Conservation (phyloP, 2,888 invertebrate genomes). For the Epistrophe grossulariae region DNA sequence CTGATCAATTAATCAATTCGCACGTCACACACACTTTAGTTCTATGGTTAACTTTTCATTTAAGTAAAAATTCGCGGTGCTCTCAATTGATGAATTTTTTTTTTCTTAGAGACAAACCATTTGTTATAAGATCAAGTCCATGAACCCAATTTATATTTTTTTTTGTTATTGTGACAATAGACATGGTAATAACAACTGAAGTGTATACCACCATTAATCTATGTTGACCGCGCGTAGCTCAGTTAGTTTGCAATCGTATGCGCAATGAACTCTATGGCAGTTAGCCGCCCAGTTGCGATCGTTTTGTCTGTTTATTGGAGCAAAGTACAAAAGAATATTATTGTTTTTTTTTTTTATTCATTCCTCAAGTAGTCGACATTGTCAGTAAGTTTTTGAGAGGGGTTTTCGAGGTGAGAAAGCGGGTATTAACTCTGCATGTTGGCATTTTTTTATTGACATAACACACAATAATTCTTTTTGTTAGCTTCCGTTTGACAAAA, state of each 20-base stretch:
- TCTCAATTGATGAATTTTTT: slow-evolving; percentile 64
- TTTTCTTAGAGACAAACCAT: slow-evolving; percentile 44
- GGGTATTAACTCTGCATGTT: neutral
- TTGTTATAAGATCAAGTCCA: slow-evolving; percentile 66
- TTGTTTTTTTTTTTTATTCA: neutral
- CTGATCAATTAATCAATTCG: slow-evolving; percentile 70
- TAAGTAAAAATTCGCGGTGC: slow-evolving; percentile 22
- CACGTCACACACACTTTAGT: slow-evolving; percentile 49
- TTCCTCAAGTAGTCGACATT: slow-evolving; percentile 12
- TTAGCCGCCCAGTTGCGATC: slow-evolving; percentile 27
- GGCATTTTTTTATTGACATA: slow-evolving; percentile 34
- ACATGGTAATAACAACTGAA: slow-evolving; percentile 55
- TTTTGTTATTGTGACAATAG: slow-evolving; percentile 46
- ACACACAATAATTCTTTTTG: slow-evolving; percentile 28
- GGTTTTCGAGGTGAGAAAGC: slow-evolving; percentile 10
- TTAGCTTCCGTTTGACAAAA: slow-evolving; percentile 60
- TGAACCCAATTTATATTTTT: slow-evolving; percentile 41
- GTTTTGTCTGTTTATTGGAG: slow-evolving; percentile 44
- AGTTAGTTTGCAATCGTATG: slow-evolving; percentile 37
- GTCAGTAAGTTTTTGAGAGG: neutral
- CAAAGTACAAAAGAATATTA: slow-evolving; percentile 54
- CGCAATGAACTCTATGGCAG: slow-evolving; percentile 22
- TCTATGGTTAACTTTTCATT: slow-evolving; percentile 29
- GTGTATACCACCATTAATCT: slow-evolving; percentile 52
- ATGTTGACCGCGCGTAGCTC: slow-evolving; percentile 12